Base-by-base conservation (phyloP, 1,140 invertebrate genomes). In the Babylonia areolata region DNA sequence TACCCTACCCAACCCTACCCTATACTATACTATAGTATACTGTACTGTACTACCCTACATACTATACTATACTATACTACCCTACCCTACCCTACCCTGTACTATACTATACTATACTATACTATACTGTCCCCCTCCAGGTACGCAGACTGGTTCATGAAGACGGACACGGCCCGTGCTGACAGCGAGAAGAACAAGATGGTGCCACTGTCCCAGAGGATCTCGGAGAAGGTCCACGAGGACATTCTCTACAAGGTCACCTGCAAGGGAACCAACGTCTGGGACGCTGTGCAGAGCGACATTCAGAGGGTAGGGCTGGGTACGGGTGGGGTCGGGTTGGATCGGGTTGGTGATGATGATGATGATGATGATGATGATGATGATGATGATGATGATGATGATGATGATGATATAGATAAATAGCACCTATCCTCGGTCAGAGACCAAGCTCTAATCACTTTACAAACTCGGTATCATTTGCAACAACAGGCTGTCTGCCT, bases 121-220 rank as follows among this genome's bases (percentile, higher is more conserved):
- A 64, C 58, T 6, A 6, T 31, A 23, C 33, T 6, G 1, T 3
- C 2, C 42, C 51, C 20, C 35, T 28, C 15, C 9, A 87, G 86
- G 69, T 87, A 81, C 75, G n/a, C 46, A 3, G n/a, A 51, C n/a
- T 93, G 91, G 91, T 91, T 92, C 75, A 58, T 89, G 31, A 84
- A 28, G 12, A 69, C 81, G 0, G 69, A 86, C 6, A 23, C 40
- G 9, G 89, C 92, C 0, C 75, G 78, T 54, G 12, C 80, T 3
- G 85, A 85, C 6, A 86, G 87, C 17, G 82, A 69, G 3, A 37
- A 51, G 2, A 33, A 87, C 15, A 33, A 83, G 12, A 90, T 93
- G 86, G 89, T 88, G 12, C 88, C 92, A 0, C 40, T 93, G 20
- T 88, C 87, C 15, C 12, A 73, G 51, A 42, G 23, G 15, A 81